These are phyloP conservation scores for Leucoraja erinaceus DNA, from an alignment of 2,113 vertebrate genomes.

Conservation along the genomic window DNA sequence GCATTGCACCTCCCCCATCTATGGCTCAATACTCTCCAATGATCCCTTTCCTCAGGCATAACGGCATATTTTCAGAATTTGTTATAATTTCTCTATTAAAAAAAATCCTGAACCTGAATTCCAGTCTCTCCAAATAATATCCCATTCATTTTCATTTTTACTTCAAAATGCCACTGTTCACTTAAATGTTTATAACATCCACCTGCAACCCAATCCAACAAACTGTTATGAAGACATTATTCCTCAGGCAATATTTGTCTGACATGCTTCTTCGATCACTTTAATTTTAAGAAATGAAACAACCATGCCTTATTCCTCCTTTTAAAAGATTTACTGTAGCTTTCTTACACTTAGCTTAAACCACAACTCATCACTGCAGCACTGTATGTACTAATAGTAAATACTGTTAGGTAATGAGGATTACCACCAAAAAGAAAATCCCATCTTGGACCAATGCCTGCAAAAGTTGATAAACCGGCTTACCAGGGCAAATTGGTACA, in stretches of 20 bases:
- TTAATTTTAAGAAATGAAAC: not conserved
- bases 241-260: not conserved
- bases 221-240: not conserved
- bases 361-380: not conserved
- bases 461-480: not conserved
- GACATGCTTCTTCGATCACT: not conserved
- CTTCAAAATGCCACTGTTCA: not conserved
- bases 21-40: not conserved
- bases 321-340: not conserved
- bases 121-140: not conserved
- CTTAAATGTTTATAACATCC: not conserved
- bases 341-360: not conserved
- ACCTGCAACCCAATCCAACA: not conserved
- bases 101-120: not conserved
- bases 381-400: no score
- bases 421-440: not conserved
- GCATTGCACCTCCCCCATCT: not conserved
- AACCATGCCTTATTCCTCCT: not conserved
- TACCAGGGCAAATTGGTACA: not conserved
- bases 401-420: not conserved
- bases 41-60: not conserved
- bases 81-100: not conserved
- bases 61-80: no score
- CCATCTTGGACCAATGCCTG: not conserved
- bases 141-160: not conserved